These are phyloP conservation scores for Chlorodrepanis virens DNA, from an alignment of 2,113 vertebrate genomes.

Conservation along the genomic window DNA sequence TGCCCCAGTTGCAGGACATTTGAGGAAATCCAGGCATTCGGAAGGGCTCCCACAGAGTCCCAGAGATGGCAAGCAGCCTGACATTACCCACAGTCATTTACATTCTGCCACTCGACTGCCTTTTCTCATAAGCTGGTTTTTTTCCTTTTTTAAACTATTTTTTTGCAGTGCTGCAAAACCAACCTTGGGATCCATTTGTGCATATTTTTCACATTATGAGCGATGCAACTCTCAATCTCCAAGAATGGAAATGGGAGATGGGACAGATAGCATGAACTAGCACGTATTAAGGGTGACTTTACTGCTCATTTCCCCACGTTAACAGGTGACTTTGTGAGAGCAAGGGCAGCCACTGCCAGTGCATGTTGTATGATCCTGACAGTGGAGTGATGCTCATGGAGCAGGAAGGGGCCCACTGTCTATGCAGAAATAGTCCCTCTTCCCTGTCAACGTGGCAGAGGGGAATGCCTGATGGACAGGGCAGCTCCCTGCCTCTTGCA, in stretches of 20 bases:
- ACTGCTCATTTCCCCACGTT: neutral
- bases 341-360: neutral
- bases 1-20: accelerated
- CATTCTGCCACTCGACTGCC: neutral
- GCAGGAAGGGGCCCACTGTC: neutral
- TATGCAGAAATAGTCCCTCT: neutral
- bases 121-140: neutral
- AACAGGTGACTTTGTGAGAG: neutral
- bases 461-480: neutral
- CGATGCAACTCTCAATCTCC: neutral
- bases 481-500: neutral
- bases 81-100: accelerated
- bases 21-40: accelerated
- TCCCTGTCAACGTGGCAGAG: neutral
- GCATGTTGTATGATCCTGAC: accelerated
- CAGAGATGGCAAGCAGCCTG: neutral
- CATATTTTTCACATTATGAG: accelerated
- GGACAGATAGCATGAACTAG: neutral
- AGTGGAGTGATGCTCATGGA: accelerated
- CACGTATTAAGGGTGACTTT: neutral
- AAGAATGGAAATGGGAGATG: neutral
- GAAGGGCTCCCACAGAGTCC: neutral
- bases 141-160: neutral
- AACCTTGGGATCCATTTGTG: neutral
- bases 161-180: neutral